Conservation (phyloP, 1,140 invertebrate genomes). For the Thaumatotibia leucotreta region DNA sequence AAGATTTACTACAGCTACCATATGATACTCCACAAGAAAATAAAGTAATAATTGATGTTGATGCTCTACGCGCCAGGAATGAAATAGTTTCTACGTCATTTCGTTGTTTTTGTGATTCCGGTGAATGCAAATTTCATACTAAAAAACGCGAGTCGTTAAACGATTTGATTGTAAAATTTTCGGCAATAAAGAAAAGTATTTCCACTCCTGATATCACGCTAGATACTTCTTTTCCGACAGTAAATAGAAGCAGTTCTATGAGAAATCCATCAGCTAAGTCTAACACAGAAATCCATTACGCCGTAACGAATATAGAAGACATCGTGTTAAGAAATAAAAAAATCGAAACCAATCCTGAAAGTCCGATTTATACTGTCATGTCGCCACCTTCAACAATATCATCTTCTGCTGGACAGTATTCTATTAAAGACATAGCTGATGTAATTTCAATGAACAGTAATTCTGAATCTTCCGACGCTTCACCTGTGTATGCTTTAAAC, state of each 20-base stretch:
- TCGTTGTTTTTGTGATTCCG: constrained; percentile 66
- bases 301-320: constrained; percentile 47
- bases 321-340: constrained; percentile 39
- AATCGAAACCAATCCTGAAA: constrained; percentile 19
- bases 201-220: constrained; percentile 67
- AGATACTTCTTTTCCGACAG: constrained; percentile 46
- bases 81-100: constrained; percentile 56
- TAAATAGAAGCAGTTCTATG: constrained; percentile 33
- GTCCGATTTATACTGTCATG: constrained; percentile 28
- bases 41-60: constrained; percentile 50
- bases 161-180: constrained; percentile 61
- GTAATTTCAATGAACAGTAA: constrained; percentile 52
- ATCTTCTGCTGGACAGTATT: constrained; percentile 48
- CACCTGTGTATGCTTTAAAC: constrained; percentile 53
- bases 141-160: constrained; percentile 44
- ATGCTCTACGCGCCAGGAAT: constrained; percentile 40
- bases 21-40: constrained; percentile 33
- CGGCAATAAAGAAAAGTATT: constrained; percentile 66
- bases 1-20: constrained; percentile 56
- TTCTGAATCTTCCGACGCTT: constrained; percentile 54
- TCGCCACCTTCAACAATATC: constrained; percentile 37
- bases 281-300: constrained; percentile 61
- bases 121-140: constrained; percentile 54
- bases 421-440: constrained; percentile 64
- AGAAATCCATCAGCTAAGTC: constrained; percentile 60